Evolutionary conservation across 2,113 vertebrate species (phyloP), one percentile per base, ranked within the genome.

Genomic region (Zootoca vivipara): DNA sequence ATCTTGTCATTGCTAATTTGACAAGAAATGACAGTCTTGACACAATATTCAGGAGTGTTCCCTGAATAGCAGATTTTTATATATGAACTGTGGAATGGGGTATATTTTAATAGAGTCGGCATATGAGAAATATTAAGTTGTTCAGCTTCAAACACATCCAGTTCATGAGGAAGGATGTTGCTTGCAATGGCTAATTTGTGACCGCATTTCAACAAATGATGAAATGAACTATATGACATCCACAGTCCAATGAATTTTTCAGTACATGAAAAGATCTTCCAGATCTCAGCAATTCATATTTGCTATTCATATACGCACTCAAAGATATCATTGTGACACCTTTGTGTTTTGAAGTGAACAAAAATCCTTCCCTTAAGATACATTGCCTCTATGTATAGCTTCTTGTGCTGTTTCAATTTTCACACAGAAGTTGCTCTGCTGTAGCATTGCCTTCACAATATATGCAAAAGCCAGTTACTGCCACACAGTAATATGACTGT

Each of bases 281-380:
- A 65, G 7, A 89, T 93, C 28, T 89, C 67, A 64, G 4, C 86
- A 90, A 91, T 85, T 85, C 70, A 85, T 85, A 35, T 72, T 87
- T 82, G 89, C 58, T 87, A 82, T 78, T 88, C 33, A 8, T 88
- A 7, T 2, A 80, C 20, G 40, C 84, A 78, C 79, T 83, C n/a
- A 69, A 72, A 83, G n/a, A 83, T 67, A 87, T 58, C 3, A 5
- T 2, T 87, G 85, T 82, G 38, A 64, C 35, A 86, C 56, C 28
- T n/a, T n/a, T 85, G 46, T n/a, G 67, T 82, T 83, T 87, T 62
- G 18, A 89, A 52, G 0, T 30, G 20, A 90, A 15, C 42, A 87
- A 82, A 88, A 70, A 7, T 20, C 77, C 15, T 33, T 79, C 3
- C 38, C 9, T 46, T 64, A 78, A 67, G 4, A 73, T 18, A 69